phyloP scores from a whole-genome alignment of 92 coral and sea anemone genomes.

The Heliopora coerulea region DNA sequence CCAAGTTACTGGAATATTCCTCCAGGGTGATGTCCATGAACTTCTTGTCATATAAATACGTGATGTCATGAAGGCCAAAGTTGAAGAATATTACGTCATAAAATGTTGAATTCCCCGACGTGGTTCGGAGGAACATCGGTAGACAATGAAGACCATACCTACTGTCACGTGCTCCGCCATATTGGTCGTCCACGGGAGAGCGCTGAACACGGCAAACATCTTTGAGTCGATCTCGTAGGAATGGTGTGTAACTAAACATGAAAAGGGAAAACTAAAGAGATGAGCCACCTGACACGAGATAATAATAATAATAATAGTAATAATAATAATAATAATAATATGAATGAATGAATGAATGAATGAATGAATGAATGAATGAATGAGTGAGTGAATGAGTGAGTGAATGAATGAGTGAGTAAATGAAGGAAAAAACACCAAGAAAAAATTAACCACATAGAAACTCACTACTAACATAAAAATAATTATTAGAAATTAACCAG shows the following conservation, averaged over 20 bases:
- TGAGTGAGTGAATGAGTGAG: too few species aligned
- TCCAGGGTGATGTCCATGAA: slow-evolving; percentile 47
- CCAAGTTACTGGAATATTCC: slow-evolving; percentile 60
- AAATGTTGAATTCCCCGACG: slow-evolving; percentile 63
- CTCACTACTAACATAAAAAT: too few species aligned
- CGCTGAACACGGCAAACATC: slow-evolving; percentile 86
- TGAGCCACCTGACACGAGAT: too few species aligned
- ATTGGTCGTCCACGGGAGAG: slow-evolving; percentile 79
- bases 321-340: too few species aligned
- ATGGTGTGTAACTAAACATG: slow-evolving; percentile 54
- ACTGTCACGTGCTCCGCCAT: slow-evolving; percentile 78
- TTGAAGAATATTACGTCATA: slow-evolving; percentile 87
- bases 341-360: too few species aligned
- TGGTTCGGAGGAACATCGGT: slow-evolving; percentile 73
- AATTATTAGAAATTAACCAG: too few species aligned
- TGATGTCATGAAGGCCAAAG: slow-evolving; percentile 88
- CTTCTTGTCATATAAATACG: neutral
- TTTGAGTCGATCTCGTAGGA: slow-evolving; percentile 53
- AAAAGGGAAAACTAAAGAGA: too few species aligned
- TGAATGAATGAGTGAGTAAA: too few species aligned
- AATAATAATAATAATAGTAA: too few species aligned
- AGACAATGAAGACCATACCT: slow-evolving; percentile 74
- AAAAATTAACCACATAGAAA: too few species aligned
- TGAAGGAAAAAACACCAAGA: too few species aligned
- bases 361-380: too few species aligned